These are phyloP conservation scores for Poecilia wingei DNA, from an alignment of 2,797 vertebrate species.

Conservation along the genomic window DNA sequence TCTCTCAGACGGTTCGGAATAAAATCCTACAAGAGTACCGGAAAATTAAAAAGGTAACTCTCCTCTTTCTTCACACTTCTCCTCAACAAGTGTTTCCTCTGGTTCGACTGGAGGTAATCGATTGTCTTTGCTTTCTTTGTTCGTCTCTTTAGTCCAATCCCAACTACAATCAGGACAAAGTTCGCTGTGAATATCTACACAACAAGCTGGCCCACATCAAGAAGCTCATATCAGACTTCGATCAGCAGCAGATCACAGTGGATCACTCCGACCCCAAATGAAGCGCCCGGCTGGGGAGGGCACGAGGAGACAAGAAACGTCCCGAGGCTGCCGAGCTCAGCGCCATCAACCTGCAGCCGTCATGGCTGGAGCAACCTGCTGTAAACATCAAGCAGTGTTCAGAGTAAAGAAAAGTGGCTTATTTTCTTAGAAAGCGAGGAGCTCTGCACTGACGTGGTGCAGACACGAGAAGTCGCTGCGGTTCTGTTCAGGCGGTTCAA, in stretches of 20 bases:
- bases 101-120: background rate
- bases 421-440: background rate
- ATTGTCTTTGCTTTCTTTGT: background rate
- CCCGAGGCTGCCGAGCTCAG: conserved; percentile 32
- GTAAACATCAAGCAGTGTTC: conserved; percentile 8
- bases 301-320: background rate
- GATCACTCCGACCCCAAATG: conserved; percentile 35
- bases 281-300: conserved; percentile 16
- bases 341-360: conserved; percentile 12
- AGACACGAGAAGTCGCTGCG: background rate
- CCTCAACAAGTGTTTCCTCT: background rate
- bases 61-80: background rate
- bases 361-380: conserved; percentile 10
- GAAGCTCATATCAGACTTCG: conserved; percentile 90
- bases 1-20: conserved; percentile 86
- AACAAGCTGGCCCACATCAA: conserved; percentile 96
- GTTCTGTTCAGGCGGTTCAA: conserved; percentile 19
- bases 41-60: conserved; percentile 91
- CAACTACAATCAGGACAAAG: conserved; percentile 90
- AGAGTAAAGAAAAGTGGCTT: conserved; percentile 3
- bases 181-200: conserved; percentile 93
- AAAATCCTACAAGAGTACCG: conserved; percentile 92
- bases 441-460: background rate
- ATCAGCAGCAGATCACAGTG: conserved; percentile 84
- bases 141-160: conserved; percentile 85